A percentile compares a stretch with the other conserved stretches of the same genome.
Conservation (phyloP, 2,888 invertebrate genomes). For the Agrochola lota region DNA sequence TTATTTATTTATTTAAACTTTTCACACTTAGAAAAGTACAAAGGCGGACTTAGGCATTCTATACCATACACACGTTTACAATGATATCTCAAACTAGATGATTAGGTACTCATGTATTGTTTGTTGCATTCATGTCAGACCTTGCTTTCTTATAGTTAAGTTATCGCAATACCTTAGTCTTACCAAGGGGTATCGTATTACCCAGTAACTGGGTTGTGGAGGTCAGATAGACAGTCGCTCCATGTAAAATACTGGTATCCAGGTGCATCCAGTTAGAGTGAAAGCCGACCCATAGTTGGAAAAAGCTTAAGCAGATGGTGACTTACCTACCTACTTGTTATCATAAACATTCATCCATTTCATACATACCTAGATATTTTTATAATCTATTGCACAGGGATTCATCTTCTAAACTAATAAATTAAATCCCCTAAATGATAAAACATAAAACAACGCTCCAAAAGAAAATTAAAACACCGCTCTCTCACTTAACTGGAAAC, state of each 20-base stretch:
- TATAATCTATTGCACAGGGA: not conserved
- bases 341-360: not conserved
- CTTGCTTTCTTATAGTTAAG: not conserved
- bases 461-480: constrained; percentile 36
- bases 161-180: not conserved
- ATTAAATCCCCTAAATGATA: not conserved
- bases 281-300: not conserved
- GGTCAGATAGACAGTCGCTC: not conserved
- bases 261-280: not conserved
- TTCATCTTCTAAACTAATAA: constrained; percentile 5
- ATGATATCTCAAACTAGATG: not conserved
- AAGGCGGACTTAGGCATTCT: no score
- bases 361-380: not conserved
- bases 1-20: no score
- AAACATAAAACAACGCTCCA: constrained; percentile 5
- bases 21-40: no score
- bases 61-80: no score
- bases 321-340: not conserved
- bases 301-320: not conserved
- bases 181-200: not conserved
- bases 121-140: not conserved
- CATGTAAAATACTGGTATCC: not conserved
- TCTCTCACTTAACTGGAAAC: constrained; percentile 49
- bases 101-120: not conserved
- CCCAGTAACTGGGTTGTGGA: not conserved